Base-by-base conservation (phyloP, 1,140 invertebrate species). In the Octopus sinensis region DNA sequence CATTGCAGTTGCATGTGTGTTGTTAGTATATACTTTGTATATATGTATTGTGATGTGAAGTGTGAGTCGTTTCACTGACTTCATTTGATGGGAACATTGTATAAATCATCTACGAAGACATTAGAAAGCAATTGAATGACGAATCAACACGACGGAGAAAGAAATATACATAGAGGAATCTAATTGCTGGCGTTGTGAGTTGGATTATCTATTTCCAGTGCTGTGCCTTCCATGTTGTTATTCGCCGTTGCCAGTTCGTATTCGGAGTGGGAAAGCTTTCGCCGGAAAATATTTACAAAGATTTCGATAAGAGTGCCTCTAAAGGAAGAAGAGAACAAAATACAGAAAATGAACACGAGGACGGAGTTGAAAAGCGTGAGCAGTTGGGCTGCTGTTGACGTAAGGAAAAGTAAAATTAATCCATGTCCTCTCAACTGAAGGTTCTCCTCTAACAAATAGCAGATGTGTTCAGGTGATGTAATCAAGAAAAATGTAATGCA, bases 401-500 rank as follows among this genome's bases (percentile, higher is more conserved):
- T 30, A 43, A 77, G 5, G 52, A 43, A 77, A 2, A 43, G 12
- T 68, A n/a, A n/a, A 43, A 77, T 51, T 7, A 52, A 13, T 12
- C 13, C 17, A 13, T 77, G 13, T 7, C 13, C 7, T 13, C 13
- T 77, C 6, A 23, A 13, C n/a, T 77, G 5, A 12, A 77, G 23
- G 76, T 51, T 53, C 17, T 77, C 52, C 76, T 43, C 9, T 53
- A 77, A 17, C 5, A 77, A 43, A 13, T 77, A 51, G 52, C 30
- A 52, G 76, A 77, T 77, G 7, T 51, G 30, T 51, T 77, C 83
- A 9, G 89, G 88, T 52, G 86, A 81, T 10, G 86, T 85, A n/a
- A 90, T 83, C 6, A 88, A 43, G 76, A 89, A 88, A 81, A 85
- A 88, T 9, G 83, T 81, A 30, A 85, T 82, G 9, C 87, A 87